These are phyloP conservation scores for Rhinella marina DNA, from an alignment of 2,797 vertebrate genomes.

Conservation along the genomic window DNA sequence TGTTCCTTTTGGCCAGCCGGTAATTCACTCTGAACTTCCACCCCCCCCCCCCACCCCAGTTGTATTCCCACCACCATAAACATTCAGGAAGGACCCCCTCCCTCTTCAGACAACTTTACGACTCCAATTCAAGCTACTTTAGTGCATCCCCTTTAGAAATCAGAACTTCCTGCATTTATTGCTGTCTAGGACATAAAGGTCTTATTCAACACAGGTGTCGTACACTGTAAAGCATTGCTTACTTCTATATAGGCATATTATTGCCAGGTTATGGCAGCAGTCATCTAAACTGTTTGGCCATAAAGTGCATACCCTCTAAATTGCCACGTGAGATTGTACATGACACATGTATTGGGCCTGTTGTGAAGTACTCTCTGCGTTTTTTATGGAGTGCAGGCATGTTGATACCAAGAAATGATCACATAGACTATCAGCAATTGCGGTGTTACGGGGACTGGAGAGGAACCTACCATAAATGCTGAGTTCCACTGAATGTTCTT, in stretches of 20 bases:
- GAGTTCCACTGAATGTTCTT: not conserved
- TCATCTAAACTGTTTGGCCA: not conserved
- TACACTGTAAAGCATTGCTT: conserved; percentile 45
- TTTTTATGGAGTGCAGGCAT: not conserved
- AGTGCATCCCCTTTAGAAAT: conserved; percentile 59
- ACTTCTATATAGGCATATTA: conserved; percentile 10
- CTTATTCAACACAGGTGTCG: conserved; percentile 58
- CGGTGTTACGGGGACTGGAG: not conserved
- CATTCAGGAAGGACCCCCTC: conserved; percentile 57
- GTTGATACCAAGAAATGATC: not conserved
- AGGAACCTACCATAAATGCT: not conserved
- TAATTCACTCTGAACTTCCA: conserved; percentile 54
- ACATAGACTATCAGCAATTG: not conserved
- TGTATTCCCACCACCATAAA: conserved; percentile 53
- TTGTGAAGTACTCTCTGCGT: not conserved
- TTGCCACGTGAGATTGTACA: not conserved
- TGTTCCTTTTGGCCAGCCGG: conserved; percentile 55
- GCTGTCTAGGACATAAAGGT: conserved; percentile 53
- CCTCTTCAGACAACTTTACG: conserved; percentile 61
- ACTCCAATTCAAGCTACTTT: conserved; percentile 59
- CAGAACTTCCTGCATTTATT: conserved; percentile 61
- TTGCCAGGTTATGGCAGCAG: not conserved
- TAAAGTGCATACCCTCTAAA: not conserved
- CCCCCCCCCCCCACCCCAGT: conserved; percentile 14
- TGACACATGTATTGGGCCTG: not conserved